Conservation (phyloP, 1,140 invertebrate species). For the Brachionus paranguensis region DNA sequence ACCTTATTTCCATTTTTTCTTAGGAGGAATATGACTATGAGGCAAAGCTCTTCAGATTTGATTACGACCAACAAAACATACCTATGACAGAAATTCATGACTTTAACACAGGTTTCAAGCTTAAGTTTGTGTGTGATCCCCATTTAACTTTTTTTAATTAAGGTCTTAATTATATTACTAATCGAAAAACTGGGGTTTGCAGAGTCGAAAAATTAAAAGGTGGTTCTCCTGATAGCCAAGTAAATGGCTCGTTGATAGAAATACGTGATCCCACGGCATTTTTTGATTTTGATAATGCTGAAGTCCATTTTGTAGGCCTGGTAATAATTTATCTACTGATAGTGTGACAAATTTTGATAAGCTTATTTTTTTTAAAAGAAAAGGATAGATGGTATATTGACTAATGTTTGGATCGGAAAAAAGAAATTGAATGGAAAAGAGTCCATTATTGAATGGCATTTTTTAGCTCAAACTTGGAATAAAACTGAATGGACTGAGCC, state of each 20-base stretch:
- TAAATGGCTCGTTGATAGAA: not conserved
- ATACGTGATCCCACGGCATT: not conserved
- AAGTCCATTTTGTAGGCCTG: not conserved
- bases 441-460: slow-evolving; percentile 4
- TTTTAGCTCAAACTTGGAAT: slow-evolving; percentile 5
- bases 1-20: not conserved
- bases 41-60: slow-evolving; percentile 2
- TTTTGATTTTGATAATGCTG: slow-evolving; percentile 17
- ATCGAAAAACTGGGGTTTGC: slow-evolving; percentile 10
- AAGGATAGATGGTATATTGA: slow-evolving; percentile 8
- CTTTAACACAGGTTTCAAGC: not conserved
- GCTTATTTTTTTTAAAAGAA: not conserved
- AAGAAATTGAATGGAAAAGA: not conserved
- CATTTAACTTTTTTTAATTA: not conserved
- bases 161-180: slow-evolving; percentile 32
- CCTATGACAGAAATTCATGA: slow-evolving; percentile 21
- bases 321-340: not conserved
- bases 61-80: not conserved
- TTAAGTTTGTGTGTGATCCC: not conserved
- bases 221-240: not conserved
- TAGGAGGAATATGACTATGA: slow-evolving; percentile 32
- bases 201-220: not conserved
- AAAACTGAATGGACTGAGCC: not conserved
- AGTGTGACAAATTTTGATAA: not conserved
- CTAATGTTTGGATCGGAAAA: slow-evolving; percentile 28